Conservation (phyloP, 2,797 vertebrate genomes). For the Melanotaenia trifasciata region DNA sequence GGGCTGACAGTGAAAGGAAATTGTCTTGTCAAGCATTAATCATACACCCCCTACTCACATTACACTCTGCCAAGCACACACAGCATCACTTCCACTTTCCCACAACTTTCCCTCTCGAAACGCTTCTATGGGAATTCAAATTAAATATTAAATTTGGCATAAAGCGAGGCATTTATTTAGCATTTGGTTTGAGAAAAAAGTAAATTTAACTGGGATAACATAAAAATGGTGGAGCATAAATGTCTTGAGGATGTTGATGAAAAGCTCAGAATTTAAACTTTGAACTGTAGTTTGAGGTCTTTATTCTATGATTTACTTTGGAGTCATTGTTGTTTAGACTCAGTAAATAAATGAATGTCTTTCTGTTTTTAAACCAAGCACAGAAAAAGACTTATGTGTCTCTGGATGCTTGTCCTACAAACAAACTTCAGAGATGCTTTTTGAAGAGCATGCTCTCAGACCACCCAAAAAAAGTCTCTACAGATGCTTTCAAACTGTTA, state of each 20-base stretch:
- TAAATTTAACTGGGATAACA: neutral
- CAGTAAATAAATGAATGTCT: slow-evolving; percentile 53
- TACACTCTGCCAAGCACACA: slow-evolving; percentile 17
- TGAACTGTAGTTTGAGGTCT: slow-evolving; percentile 34
- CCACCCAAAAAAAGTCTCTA: slow-evolving; percentile 53
- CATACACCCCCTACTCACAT: slow-evolving; percentile 39
- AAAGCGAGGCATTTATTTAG: neutral
- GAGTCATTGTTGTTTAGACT: slow-evolving; percentile 22
- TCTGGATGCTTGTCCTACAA: slow-evolving; percentile 60
- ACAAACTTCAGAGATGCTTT: slow-evolving; percentile 35
- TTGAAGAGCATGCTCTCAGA: slow-evolving; percentile 37
- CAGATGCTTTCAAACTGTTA: slow-evolving; percentile 35
- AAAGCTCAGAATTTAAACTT: slow-evolving; percentile 35
- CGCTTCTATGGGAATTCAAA: neutral
- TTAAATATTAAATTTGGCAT: slow-evolving; percentile 13
- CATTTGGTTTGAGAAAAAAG: neutral
- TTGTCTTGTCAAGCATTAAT: slow-evolving; percentile 71
- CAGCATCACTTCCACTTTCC: slow-evolving; percentile 20
- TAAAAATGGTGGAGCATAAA: neutral
- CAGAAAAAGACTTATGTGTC: slow-evolving; percentile 38
- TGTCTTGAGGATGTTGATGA: neutral
- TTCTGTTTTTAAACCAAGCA: slow-evolving; percentile 51
- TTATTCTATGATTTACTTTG: slow-evolving; percentile 30
- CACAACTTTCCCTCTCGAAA: slow-evolving; percentile 22
- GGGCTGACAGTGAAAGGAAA: slow-evolving; percentile 65